Evolutionary conservation across 2,113 vertebrate species (phyloP).

Genomic region (Thermophis baileyi): DNA sequence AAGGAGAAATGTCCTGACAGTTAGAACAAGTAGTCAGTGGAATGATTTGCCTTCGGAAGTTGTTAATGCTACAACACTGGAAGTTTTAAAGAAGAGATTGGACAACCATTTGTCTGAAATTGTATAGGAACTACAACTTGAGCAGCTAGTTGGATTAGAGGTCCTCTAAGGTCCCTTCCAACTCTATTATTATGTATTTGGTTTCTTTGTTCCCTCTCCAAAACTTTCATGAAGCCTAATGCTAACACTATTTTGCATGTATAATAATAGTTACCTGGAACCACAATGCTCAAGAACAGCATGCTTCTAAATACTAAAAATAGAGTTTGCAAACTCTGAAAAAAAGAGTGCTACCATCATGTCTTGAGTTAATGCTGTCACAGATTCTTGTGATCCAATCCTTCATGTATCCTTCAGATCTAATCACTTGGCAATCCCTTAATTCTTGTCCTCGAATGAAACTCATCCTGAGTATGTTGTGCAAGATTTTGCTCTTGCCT

Average conservation of each 20-base stretch:
- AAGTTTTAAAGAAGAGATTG: background rate
- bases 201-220: background rate
- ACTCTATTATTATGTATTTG: no score
- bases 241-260: background rate
- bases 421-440: background rate
- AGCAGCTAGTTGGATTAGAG: background rate
- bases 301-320: no score
- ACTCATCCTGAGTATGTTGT: background rate
- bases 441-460: background rate
- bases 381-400: background rate
- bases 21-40: background rate
- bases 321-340: background rate
- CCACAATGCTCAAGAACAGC: no score
- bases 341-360: background rate
- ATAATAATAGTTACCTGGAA: no score
- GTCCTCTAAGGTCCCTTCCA: no score
- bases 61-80: background rate
- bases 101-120: background rate
- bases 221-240: background rate
- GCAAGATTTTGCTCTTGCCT: background rate
- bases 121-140: background rate
- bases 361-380: background rate
- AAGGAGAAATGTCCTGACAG: no score
- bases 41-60: background rate
- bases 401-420: background rate